Evolutionary conservation across 2,797 vertebrate species (phyloP).

Genomic region (Neosalanx taihuensis): DNA sequence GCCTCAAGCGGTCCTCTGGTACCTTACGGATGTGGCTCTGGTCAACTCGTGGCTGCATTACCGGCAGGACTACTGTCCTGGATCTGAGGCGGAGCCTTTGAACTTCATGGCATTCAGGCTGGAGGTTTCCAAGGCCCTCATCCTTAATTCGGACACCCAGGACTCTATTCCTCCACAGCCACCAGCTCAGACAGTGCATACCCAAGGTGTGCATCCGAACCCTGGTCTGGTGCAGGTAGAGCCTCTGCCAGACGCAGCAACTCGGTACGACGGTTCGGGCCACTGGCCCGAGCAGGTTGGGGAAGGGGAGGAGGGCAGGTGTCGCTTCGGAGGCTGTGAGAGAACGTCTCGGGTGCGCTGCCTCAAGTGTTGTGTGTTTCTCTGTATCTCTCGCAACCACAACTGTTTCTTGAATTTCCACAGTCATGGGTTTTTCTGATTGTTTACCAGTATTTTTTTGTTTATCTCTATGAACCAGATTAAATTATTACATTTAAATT

Average conservation of each 20-base stretch:
- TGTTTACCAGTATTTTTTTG: background rate
- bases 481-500: background rate
- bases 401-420: conserved; percentile 83
- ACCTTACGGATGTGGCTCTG: conserved; percentile 72
- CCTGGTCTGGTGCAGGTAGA: conserved; percentile 56
- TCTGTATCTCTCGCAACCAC: conserved; percentile 78
- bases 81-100: conserved; percentile 41
- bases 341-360: conserved; percentile 75
- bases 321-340: conserved; percentile 74
- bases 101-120: conserved; percentile 76
- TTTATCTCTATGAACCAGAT: background rate
- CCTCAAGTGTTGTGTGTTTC: conserved; percentile 81
- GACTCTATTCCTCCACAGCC: conserved; percentile 68
- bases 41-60: conserved; percentile 77
- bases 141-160: conserved; percentile 58
- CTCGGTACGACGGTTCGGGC: conserved; percentile 71
- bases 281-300: conserved; percentile 81
- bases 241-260: conserved; percentile 68
- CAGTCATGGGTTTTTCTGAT: conserved; percentile 59
- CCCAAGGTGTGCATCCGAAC: conserved; percentile 41
- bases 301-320: conserved; percentile 71
- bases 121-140: conserved; percentile 75
- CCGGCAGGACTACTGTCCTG: conserved; percentile 47
- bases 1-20: conserved; percentile 78
- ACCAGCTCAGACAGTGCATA: conserved; percentile 44